Base-by-base conservation (phyloP, 2,797 vertebrate species). In the Malurus leucopterus region DNA sequence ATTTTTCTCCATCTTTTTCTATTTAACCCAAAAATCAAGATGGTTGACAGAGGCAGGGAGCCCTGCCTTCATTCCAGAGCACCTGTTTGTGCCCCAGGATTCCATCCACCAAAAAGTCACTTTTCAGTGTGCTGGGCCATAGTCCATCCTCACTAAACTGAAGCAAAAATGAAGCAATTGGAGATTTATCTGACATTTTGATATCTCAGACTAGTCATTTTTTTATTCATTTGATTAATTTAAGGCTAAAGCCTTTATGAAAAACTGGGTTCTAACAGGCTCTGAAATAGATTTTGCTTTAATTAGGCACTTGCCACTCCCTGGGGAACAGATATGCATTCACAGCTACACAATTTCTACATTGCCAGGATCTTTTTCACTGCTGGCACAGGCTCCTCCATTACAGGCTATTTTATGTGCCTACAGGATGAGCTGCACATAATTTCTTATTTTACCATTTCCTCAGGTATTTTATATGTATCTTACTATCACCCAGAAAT, bases 1-100 rank as follows among this genome's bases (percentile, higher is more conserved):
- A 67, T 46, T 78, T 84, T 67, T 70, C 50, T 71, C 41, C 57
- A n/a, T 57, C 49, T 82, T 87, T 85, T 85, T 53, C 68, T 75
- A 15, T 44, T 90, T 84, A 79, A 89, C 86, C 69, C 47, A 58
- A 87, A 82, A 84, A 82, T 89, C 70, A 84, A 57, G 29, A 40
- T 46, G 18, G 11, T 32, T 75, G 29, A 6, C 68, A 82, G 62
- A 0, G 0, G 47, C 46, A 80, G 46, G 59, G 41, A 83, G 36
- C 47, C 36, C 24, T 92, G 32, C 43, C 38, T 61, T 84, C 43
- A 53, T 51, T 47, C 47, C 58, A 53, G 46, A 72, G 17, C n/a
- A 62, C 26, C 40, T 69, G 34, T 36, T 88, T 79, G 6, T 72
- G 91, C 89, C 34, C 44, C 78, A 65, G 58, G 30, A 71, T 67